Evolutionary conservation across 1,140 invertebrate genomes (phyloP).

Genomic region (Sycophaga agraensis): DNA sequence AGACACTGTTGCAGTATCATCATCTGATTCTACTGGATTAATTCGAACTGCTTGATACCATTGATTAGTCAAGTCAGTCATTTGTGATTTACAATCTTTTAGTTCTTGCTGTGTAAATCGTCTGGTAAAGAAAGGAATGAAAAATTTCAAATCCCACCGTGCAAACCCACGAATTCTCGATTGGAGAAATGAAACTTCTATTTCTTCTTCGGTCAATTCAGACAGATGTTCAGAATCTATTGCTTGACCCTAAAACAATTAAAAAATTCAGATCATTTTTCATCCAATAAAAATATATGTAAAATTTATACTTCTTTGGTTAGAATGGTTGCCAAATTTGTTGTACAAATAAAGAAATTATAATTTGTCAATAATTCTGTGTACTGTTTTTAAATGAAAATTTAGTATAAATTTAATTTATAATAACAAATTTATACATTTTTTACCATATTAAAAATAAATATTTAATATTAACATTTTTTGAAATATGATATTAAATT

Average conservation of each 20-base stretch:
- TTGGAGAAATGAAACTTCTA: slow-evolving; percentile 73
- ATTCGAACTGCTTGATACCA: slow-evolving; percentile 94
- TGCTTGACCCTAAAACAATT: slow-evolving; percentile 83
- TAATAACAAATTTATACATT: too few relatives aligned
- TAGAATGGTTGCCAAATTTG: too few relatives aligned
- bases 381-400: too few relatives aligned
- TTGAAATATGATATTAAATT: not conserved
- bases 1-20: slow-evolving; percentile 56
- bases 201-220: slow-evolving; percentile 93
- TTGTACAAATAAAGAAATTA: too few relatives aligned
- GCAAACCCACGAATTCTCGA: slow-evolving; percentile 81
- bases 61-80: slow-evolving; percentile 93
- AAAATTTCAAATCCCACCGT: slow-evolving; percentile 87
- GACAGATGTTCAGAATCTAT: slow-evolving; percentile 96
- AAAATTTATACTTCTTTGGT: not conserved
- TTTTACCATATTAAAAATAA: too few relatives aligned
- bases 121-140: slow-evolving; percentile 93
- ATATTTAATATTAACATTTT: too few relatives aligned
- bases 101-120: slow-evolving; percentile 93
- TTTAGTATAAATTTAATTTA: too few relatives aligned
- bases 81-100: slow-evolving; percentile 92
- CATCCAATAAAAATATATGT: slow-evolving; percentile 35
- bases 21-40: slow-evolving; percentile 72
- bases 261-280: too few relatives aligned
- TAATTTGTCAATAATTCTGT: too few relatives aligned